Base-by-base conservation (phyloP, 2,113 vertebrate genomes). In the Phrynosoma blainvillii region DNA sequence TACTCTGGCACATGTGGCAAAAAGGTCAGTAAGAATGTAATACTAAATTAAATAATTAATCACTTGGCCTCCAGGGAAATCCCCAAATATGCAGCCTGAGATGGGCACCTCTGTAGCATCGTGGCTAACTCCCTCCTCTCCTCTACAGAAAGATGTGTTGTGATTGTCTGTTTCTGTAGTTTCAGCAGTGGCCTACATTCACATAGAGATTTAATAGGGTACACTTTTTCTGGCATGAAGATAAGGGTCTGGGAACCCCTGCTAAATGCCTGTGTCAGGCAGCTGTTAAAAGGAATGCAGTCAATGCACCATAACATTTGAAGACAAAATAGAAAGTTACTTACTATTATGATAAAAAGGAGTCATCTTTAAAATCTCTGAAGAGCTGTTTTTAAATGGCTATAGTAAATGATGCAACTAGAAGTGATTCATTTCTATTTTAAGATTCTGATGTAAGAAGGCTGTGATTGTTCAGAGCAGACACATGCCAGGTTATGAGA, bases 401-500 rank as follows among this genome's bases (percentile, higher is more conserved):
- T 88, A 59, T 65, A 74, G 81, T 82, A 89, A 90, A 32, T 78
- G 82, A 91, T 88, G 87, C 40, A 93, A 92, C 5, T 20, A 27
- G 16, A 80, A 47, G 23, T 87, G 82, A 91, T 62, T 89, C 82
- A 81, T 40, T 87, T 77, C 36, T 88, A 85, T 70, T 86, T 89
- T 91, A 32, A 83, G 85, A 56, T 81, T 89, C 86, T 92, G 89
- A 84, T 81, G 82, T 21, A 62, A 91, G 87, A 89, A 32, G 42
- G 59, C 71, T 20, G 0, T 14, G 21, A 4, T n/a, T 91, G 85
- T 47, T 65, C 70, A 82, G 84, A 83, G 4, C 62, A 87, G 30
- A 62, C 85, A 66, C 4, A 5, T 77, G 30, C 13, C 59, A 78
- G 79, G 56, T 47, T 81, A 2, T 21, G 1, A 81, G 77, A 13